Evolutionary conservation across 2,888 invertebrate genomes (phyloP).

Genomic region (Drosophila borborema): DNA sequence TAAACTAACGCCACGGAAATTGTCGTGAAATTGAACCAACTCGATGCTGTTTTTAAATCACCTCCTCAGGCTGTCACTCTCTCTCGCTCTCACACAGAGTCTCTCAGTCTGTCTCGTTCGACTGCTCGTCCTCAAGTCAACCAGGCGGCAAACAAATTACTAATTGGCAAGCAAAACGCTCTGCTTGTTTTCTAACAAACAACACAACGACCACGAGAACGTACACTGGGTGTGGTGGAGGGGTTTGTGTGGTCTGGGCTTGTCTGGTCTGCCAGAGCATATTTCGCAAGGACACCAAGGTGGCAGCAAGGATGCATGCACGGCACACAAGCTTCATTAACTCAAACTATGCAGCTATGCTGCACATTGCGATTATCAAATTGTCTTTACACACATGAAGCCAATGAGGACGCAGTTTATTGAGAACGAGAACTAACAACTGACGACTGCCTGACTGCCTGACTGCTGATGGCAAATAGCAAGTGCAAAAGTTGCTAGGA

Average conservation of each 20-base stretch:
- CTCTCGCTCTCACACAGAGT: background rate
- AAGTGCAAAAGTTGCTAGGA: conserved; percentile 54
- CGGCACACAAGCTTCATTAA: conserved; percentile 75
- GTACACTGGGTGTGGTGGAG: conserved; percentile 19
- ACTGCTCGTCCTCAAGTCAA: conserved; percentile 31
- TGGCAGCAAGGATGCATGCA: conserved; percentile 44
- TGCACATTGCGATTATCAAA: conserved; percentile 79
- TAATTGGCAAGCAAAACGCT: conserved; percentile 79
- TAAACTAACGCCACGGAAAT: conserved; percentile 30
- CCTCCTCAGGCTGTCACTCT: conserved; percentile 40
- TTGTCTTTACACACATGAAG: conserved; percentile 76
- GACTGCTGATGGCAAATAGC: conserved; percentile 61
- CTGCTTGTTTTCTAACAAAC: conserved; percentile 76
- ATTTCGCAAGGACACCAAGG: conserved; percentile 26
- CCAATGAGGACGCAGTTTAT: conserved; percentile 51
- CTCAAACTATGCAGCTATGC: conserved; percentile 80
- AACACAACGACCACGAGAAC: conserved; percentile 44
- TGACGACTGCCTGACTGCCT: conserved; percentile 11
- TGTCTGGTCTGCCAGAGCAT: conserved; percentile 24
- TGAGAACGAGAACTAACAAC: conserved; percentile 23
- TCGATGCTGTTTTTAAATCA: conserved; percentile 31
- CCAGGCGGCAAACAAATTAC: conserved; percentile 73
- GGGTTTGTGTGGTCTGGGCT: conserved; percentile 14
- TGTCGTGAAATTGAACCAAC: background rate
- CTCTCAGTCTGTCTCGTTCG: background rate